Evolutionary conservation across 2,797 vertebrate genomes (phyloP), one percentile per base, ranked within the genome.

Genomic region (Geotrypetes seraphini): DNA sequence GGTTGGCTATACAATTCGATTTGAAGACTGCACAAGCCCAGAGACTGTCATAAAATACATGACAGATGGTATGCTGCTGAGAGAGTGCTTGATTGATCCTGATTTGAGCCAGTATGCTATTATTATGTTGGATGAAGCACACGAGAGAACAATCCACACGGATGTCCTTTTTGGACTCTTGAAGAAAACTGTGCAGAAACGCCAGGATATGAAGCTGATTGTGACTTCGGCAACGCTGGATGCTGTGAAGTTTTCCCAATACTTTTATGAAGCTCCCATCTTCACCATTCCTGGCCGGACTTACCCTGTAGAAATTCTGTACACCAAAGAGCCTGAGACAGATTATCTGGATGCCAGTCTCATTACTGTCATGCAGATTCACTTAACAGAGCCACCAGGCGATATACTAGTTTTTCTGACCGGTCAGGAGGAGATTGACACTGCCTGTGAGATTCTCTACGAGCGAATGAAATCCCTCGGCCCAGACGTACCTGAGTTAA

Each of bases 1-100:
- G 86, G 96, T 99, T 53, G 95, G 95, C 11, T 99, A 99, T 68
- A 97, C 95, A 28, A 98, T 99, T 69, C 89, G 95, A 9, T 99
- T 99, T 51, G 95, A 99, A 43, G 96, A 99, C 66, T 98, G 92
- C 61, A 99, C 96, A 8, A 97, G 95, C 66, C 92, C 95, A 0
- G 95, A 99, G 50, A 98, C 96, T 0, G 92, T 96, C 16, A 98
- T 99, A 70, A 99, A 99, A 43, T 99, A 98, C 77, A 99, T 99
- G 96, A 99, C 96, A 1, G 92, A 99, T 1, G 96, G 96, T 10
- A 99, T 99, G 93, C 53, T 98, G 41, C 57, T 97, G 41, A 76
- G 96, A 28, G 95, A 99, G 59, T 98, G 93, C 59, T 65, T 99
- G 53, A 96, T 98, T 4, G 96, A 99, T 55, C 92, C 93, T 0